Percentiles rank a stretch among this genome's conserved stretches.
phyloP scores from a whole-genome alignment of 2,888 invertebrate species.

The Cantharis flavilabris region DNA sequence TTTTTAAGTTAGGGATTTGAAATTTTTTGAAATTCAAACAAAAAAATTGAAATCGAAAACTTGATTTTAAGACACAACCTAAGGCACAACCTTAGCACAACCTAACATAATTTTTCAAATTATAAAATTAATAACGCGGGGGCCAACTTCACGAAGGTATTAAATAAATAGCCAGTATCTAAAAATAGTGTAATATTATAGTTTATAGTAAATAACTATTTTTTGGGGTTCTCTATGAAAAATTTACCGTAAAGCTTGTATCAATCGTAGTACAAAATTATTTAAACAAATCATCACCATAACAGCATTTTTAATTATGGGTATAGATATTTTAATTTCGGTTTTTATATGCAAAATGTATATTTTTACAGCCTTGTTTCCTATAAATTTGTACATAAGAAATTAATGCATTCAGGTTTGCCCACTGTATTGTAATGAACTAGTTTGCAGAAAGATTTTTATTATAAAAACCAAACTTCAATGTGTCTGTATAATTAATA shows the following conservation, averaged over 20 bases:
- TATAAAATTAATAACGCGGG: too few relatives aligned
- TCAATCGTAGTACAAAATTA: too few relatives aligned
- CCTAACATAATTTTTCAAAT: too few relatives aligned
- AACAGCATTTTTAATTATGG: not conserved
- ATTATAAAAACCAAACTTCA: not conserved
- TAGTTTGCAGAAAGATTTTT: not conserved
- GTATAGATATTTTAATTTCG: not conserved
- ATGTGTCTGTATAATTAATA: not conserved
- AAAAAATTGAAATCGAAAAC: too few relatives aligned
- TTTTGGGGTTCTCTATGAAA: not conserved
- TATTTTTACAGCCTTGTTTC: not conserved
- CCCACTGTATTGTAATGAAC: not conserved
- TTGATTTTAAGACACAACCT: too few relatives aligned
- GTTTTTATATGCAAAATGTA: not conserved
- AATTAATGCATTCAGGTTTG: not conserved
- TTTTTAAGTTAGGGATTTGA: too few relatives aligned
- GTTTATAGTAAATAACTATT: not conserved
- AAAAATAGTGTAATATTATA: not conserved
- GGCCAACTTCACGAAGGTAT: too few relatives aligned
- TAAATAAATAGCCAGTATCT: too few relatives aligned
- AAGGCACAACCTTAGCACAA: too few relatives aligned
- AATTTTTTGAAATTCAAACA: too few relatives aligned
- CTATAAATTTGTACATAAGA: too few relatives aligned
- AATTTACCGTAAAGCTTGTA: too few relatives aligned
- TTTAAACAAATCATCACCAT: not conserved